Base-by-base conservation (phyloP, 2,797 vertebrate species). In the Diplodus puntazzo region DNA sequence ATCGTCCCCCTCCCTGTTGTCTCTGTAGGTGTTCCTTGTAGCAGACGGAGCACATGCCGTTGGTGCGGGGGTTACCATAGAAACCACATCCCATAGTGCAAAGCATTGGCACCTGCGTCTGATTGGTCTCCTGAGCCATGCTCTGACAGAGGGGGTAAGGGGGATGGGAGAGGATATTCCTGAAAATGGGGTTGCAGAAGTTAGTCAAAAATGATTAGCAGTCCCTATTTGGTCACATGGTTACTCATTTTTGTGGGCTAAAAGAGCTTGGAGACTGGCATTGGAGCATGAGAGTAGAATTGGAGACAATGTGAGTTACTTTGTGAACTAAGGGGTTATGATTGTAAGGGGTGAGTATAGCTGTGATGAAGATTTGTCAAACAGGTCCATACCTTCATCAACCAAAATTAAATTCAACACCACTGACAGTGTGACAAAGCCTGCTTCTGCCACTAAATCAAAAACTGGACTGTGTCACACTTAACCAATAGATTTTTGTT, bases 91-190 rank as follows among this genome's bases (percentile, higher is more conserved):
- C 97, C 75, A 96, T 97, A 87, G 96, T 95, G 80, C 97, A 98
- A 93, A 97, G 92, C 95, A 97, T 97, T 76, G 97, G 97, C 91
- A 97, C 97, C 93, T 97, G 97, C 2, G 97, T 97, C 89, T 97
- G 96, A 94, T 97, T 97, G 23, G 97, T 97, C 95, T 97, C 96
- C 94, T 97, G 97, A 92, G 97, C 97, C 97, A 98, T 98, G 91
- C 92, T 96, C 89, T 83, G 83, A 93, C 82, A 92, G 72, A 76
- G 77, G 91, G 88, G 79, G 89, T 81, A 83, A 93, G 92, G 94
- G 94, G 95, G 88, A 85, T 89, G 94, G 94, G 94, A 93, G 88
- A 94, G 89, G 91, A 92, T 87, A 77, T 89, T 93, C 94, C 95
- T 96, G 92, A 65, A 94, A 94, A 93, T 60, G 66, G 66, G 79